Percentiles rank a stretch among this genome's conserved stretches.
Conservation (phyloP, 2,888 invertebrate species). For the Nudaria mundana region DNA sequence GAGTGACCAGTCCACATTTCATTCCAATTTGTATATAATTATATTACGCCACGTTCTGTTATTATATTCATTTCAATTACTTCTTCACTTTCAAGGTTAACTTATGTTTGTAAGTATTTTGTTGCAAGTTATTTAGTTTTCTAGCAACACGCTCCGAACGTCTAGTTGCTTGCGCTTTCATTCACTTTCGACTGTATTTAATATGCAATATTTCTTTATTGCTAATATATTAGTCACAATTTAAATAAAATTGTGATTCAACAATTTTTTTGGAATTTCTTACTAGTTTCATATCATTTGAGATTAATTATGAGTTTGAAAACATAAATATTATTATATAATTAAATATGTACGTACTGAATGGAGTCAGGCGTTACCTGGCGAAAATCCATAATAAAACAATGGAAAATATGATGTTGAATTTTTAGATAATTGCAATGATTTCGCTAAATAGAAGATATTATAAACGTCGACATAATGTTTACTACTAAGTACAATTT, state of each 20-base stretch:
- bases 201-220: slow-evolving; percentile 3
- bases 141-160: slow-evolving; percentile 6
- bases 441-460: too few species aligned
- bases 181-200: slow-evolving; percentile 2
- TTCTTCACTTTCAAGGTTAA: slow-evolving; percentile 4
- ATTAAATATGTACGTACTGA: too few species aligned
- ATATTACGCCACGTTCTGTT: not conserved
- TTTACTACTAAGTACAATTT: too few species aligned
- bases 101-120: slow-evolving; percentile 1
- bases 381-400: too few species aligned
- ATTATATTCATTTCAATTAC: not conserved
- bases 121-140: slow-evolving; percentile 6
- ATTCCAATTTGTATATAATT: not conserved
- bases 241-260: not conserved
- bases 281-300: too few species aligned
- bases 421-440: too few species aligned
- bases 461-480: too few species aligned
- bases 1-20: too few species aligned
- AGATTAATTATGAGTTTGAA: too few species aligned
- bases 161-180: slow-evolving; percentile 4
- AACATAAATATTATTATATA: slow-evolving; percentile 8
- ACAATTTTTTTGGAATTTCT: not conserved
- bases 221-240: not conserved
- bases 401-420: too few species aligned
- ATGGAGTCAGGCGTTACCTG: too few species aligned